A percentile compares a stretch with the other conserved stretches of the same genome.
Conservation (phyloP, 2,797 vertebrate genomes). For the Gephyroberyx darwinii region DNA sequence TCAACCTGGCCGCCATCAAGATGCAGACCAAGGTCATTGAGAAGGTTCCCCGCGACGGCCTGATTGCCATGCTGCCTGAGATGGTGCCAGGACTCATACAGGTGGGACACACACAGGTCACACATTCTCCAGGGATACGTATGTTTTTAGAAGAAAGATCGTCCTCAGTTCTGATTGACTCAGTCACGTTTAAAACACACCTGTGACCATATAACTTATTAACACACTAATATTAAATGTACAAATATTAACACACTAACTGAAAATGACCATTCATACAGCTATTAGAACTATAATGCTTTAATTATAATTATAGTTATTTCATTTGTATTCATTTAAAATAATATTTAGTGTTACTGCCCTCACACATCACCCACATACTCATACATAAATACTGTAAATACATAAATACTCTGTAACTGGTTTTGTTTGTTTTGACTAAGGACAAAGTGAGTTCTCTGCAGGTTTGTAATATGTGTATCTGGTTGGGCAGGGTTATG, state of each 20-base stretch:
- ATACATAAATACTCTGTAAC: not conserved
- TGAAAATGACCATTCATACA: no score
- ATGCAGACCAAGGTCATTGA: constrained; percentile 98
- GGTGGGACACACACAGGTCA: constrained; percentile 74
- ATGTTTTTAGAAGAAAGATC: not conserved
- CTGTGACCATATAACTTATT: no score
- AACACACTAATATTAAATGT: no score
- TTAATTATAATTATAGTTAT: no score
- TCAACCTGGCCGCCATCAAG: constrained; percentile 97
- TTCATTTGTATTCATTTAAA: no score
- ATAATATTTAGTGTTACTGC: not conserved
- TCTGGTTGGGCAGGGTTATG: constrained; percentile 87
- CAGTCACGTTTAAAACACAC: no score
- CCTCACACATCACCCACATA: no score
- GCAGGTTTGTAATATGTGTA: constrained; percentile 1
- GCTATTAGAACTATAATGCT: no score
- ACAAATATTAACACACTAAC: no score
- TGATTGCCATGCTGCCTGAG: constrained; percentile 90
- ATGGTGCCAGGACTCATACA: constrained; percentile 96
- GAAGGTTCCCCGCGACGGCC: constrained; percentile 89
- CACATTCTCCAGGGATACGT: not conserved
- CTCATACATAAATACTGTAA: no score
- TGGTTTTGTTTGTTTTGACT: not conserved
- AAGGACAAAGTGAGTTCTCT: not conserved
- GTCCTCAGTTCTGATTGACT: no score